Conservation (phyloP, 1,140 invertebrate species). For the Nasonia vitripennis region DNA sequence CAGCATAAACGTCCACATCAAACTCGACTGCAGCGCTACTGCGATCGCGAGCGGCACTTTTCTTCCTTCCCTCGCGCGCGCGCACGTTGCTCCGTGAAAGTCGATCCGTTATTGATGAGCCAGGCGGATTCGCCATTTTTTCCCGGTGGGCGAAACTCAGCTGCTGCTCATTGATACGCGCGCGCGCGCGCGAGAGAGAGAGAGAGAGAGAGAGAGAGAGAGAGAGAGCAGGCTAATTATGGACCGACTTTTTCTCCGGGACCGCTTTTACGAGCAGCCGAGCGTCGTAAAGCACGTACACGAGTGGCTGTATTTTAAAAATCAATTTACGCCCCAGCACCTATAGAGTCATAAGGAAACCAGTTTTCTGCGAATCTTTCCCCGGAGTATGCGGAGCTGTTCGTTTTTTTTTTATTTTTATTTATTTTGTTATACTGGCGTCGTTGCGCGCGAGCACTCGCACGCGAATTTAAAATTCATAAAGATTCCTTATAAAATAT, state of each 20-base stretch:
- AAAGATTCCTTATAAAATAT: conserved; percentile 7
- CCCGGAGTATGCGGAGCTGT: not conserved
- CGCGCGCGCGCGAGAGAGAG: no score
- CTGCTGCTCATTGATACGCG: conserved; percentile 10
- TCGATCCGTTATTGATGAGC: conserved; percentile 31
- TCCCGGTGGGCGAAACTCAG: conserved; percentile 13
- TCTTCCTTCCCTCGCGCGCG: not conserved
- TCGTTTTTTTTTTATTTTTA: not conserved
- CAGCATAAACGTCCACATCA: conserved; percentile 25
- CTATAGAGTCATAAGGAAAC: conserved; percentile 40
- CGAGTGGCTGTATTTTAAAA: conserved; percentile 42
- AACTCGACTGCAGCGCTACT: not conserved
- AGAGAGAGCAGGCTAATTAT: conserved; percentile 1
- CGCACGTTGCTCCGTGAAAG: conserved; percentile 7
- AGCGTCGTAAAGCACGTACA: conserved; percentile 39
- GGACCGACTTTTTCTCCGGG: not conserved
- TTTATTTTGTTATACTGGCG: no score
- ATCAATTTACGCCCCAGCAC: conserved; percentile 45
- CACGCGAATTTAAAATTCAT: conserved; percentile 27
- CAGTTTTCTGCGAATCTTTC: conserved; percentile 46
- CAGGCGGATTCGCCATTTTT: conserved; percentile 5
- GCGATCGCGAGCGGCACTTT: not conserved
- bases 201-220: no score
- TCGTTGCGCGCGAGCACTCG: not conserved
- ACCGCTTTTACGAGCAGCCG: conserved; percentile 34